phyloP scores from a whole-genome alignment of 2,113 vertebrate species.

The Esox niger region DNA sequence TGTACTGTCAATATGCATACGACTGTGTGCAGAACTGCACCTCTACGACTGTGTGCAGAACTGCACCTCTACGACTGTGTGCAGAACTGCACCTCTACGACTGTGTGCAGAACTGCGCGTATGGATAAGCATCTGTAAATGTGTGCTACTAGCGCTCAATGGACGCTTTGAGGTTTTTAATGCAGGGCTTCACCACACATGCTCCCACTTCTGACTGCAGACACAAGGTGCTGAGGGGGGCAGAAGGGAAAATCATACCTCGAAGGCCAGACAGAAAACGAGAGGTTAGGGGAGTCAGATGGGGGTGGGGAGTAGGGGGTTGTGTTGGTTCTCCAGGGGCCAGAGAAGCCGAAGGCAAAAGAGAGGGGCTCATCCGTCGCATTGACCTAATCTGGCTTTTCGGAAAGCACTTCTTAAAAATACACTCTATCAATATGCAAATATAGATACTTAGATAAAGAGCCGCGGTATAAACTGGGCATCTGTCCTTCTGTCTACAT shows the following conservation, averaged over 20 bases:
- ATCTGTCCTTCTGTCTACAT: no score
- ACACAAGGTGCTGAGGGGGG: constrained; percentile 35
- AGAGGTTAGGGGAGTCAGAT: constrained; percentile 2
- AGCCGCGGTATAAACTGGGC: no score
- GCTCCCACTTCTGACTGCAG: constrained; percentile 16
- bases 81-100: not conserved
- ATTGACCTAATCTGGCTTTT: no score
- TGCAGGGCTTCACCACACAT: constrained; percentile 16
- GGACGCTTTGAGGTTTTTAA: constrained; percentile 1
- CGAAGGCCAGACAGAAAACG: constrained; percentile 13
- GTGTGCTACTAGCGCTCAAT: not conserved
- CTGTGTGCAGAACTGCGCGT: not conserved
- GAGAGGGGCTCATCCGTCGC: not conserved
- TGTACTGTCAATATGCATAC: no score
- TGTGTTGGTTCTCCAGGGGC: constrained; percentile 40
- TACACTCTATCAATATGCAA: no score
- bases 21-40: not conserved
- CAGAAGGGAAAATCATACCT: not conserved
- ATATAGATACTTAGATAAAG: no score
- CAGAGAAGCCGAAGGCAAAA: constrained; percentile 10
- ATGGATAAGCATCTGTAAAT: not conserved
- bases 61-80: not conserved
- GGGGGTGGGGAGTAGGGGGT: constrained; percentile 7
- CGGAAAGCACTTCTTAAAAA: no score
- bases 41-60: not conserved